Evolutionary conservation across 2,888 invertebrate genomes (phyloP), one percentile per base, ranked within the genome.

Genomic region (Cataglyphis rosenhaueri): DNA sequence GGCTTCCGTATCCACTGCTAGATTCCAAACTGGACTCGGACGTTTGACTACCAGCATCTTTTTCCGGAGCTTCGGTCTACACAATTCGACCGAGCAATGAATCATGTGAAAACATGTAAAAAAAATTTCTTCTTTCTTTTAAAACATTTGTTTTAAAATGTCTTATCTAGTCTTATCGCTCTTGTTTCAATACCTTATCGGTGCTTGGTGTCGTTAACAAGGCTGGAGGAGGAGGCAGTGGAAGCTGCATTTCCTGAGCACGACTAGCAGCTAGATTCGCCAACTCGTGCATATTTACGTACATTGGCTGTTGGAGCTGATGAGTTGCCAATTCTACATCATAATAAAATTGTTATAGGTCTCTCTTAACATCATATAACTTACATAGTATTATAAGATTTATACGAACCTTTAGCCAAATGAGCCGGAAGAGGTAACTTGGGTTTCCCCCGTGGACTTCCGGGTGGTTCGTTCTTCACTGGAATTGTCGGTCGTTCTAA

Each of bases 281-380:
- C 93, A 98, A 95, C 94, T 98, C 98, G 87, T 98, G 97, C 98
- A 98, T 98, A 94, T 98, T 98, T 92, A 98, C 98, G 95, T 98
- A 98, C 92, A 98, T 96, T 35, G 98, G 98, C 78, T 94, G 94
- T 79, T 93, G 94, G 32, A 93, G 89, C 85, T 93, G 93, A 89
- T 94, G 93, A n/a, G 91, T 90, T 68, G 92, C 92, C 87, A 94
- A 90, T 91, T 94, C 92, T 92, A 84, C 35, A 85, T 85, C 66
- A 84, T 29, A 70, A 84, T 29, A 65, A 25, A 0, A 71, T 59
- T 64, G 62, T 83, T 73, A 86, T 73, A 86, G 61, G 18, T 32
- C 25, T 41, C 12, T 65, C 18, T 44, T n/a, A n/a, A n/a, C 44
- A 62, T 64, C 41, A 48, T 15, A 3, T 48, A 21, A 15, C 9